phyloP scores from a whole-genome alignment of 1,140 invertebrate genomes.

The Lineus longissimus region DNA sequence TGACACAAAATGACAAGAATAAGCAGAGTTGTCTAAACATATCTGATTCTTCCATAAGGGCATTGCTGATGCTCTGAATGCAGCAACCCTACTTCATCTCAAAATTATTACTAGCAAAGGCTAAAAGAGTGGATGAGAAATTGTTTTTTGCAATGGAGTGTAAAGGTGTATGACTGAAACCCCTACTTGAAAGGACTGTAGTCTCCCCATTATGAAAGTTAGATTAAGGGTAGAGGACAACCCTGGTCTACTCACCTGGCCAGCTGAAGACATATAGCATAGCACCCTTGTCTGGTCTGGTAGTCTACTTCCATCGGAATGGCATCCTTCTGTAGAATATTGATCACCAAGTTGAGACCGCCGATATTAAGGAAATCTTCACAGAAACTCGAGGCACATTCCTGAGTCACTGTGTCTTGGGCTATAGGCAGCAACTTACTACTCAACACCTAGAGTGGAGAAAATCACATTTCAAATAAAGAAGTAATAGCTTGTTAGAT shows the following conservation, averaged over 20 bases:
- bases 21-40: no score
- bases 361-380: conserved; percentile 56
- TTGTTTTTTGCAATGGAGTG: no score
- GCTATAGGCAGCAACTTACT: conserved; percentile 57
- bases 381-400: conserved; percentile 53
- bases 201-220: background rate
- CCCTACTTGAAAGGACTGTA: no score
- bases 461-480: conserved; percentile 4
- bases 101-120: no score
- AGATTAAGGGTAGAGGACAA: no score
- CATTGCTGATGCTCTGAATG: no score
- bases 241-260: conserved; percentile 38
- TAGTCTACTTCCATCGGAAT: conserved; percentile 56
- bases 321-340: conserved; percentile 55
- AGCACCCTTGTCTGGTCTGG: conserved; percentile 56
- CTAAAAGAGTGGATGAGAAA: no score
- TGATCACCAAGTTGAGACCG: conserved; percentile 54
- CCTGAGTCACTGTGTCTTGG: conserved; percentile 40
- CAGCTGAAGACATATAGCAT: conserved; percentile 57
- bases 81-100: no score
- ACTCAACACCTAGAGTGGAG: conserved; percentile 53
- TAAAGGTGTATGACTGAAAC: no score
- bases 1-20: conserved; percentile 16
- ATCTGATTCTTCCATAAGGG: no score
- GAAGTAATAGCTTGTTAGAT: no score